A percentile compares a stretch with the other conserved stretches of the same genome.
phyloP scores from a whole-genome alignment of 2,113 vertebrate species.

The Crotophaga sulcirostris region DNA sequence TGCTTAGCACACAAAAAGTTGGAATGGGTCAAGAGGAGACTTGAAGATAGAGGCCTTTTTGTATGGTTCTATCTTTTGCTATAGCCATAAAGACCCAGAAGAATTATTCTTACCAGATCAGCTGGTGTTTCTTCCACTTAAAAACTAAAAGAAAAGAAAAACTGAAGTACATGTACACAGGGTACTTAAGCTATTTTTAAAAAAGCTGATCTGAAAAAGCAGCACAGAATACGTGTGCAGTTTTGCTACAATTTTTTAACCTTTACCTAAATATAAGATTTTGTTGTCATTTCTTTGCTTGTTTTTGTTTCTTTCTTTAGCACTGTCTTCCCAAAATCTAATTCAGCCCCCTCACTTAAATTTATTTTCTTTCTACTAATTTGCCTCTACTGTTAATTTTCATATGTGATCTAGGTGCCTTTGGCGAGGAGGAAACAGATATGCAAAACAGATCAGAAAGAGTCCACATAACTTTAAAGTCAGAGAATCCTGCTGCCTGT shows the following conservation, averaged over 20 bases:
- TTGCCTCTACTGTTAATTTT: background rate
- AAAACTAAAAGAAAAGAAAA: background rate
- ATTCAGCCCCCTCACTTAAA: background rate
- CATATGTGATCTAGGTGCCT: background rate
- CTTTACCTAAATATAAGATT: background rate
- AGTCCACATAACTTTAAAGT: background rate
- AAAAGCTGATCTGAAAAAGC: background rate
- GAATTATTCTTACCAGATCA: background rate
- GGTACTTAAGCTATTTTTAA: background rate
- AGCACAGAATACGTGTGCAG: accelerated
- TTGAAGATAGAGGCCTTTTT: background rate
- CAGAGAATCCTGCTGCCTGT: background rate
- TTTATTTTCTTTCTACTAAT: background rate
- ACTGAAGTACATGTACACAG: accelerated
- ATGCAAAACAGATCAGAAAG: background rate
- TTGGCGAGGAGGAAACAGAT: background rate
- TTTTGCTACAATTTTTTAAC: background rate
- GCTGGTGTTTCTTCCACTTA: background rate
- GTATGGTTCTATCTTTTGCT: background rate
- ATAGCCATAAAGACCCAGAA: background rate
- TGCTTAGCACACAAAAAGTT: background rate
- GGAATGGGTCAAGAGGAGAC: background rate
- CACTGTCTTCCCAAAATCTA: background rate
- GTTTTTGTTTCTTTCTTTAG: background rate
- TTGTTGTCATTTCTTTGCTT: background rate